phyloP scores from a whole-genome alignment of 2,113 vertebrate genomes.

The Tretioscincus oriximinensis region DNA sequence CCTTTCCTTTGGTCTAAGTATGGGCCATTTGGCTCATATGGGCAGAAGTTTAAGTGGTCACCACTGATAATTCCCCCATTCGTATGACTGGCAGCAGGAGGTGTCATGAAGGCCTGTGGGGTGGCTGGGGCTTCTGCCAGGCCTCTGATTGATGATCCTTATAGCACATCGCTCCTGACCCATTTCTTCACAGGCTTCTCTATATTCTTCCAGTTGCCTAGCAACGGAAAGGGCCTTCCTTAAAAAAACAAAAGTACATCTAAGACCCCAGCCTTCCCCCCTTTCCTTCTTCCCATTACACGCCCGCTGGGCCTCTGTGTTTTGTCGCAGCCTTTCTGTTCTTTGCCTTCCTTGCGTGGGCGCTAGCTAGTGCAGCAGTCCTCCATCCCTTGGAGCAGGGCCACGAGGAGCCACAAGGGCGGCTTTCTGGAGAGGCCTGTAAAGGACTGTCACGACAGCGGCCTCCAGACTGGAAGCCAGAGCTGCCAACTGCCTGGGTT shows the following conservation, averaged over 20 bases:
- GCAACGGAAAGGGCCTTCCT: slow-evolving; percentile 57
- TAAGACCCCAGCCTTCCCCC: slow-evolving; percentile 19
- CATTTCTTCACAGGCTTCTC: slow-evolving; percentile 48
- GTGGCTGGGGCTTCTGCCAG: slow-evolving; percentile 23
- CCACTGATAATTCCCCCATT: neutral
- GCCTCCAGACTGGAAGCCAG: neutral
- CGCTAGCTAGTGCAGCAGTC: too few species aligned
- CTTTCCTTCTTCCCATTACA: neutral
- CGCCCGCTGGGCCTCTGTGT: neutral
- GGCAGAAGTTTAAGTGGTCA: neutral
- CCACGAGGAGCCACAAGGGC: neutral
- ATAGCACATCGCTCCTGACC: slow-evolving; percentile 51
- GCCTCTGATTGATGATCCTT: slow-evolving; percentile 45
- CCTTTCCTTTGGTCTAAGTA: neutral
- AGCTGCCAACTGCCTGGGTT: too few species aligned
- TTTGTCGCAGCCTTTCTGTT: slow-evolving; percentile 37
- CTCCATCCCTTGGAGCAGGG: neutral
- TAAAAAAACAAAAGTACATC: slow-evolving; percentile 43
- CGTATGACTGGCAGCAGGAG: neutral
- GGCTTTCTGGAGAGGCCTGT: neutral
- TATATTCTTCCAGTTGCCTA: slow-evolving; percentile 50
- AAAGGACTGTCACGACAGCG: neutral
- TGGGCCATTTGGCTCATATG: neutral
- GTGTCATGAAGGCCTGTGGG: slow-evolving; percentile 10
- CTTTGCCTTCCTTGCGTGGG: neutral